Percentiles rank a stretch among this genome's conserved stretches.
These are phyloP conservation scores for Sebastes kiyomatsui DNA, from an alignment of 2,797 vertebrate genomes.

Conservation along the genomic window DNA sequence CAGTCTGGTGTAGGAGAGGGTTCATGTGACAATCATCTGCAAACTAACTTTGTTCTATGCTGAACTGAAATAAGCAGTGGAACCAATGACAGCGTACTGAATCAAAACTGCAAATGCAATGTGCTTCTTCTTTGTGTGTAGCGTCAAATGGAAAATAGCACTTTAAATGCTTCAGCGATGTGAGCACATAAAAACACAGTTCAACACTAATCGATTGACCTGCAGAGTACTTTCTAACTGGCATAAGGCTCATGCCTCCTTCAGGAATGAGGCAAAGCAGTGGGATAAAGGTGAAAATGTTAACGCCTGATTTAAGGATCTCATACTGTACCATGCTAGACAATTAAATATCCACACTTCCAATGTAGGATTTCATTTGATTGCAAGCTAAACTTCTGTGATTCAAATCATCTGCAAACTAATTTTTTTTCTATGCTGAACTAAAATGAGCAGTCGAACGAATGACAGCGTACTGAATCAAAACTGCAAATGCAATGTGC, in stretches of 20 bases:
- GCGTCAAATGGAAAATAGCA: slow-evolving; percentile 20
- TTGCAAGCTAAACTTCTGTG: neutral
- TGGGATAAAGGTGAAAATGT: slow-evolving; percentile 45
- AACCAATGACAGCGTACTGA: neutral
- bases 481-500: neutral
- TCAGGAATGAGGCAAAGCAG: slow-evolving; percentile 76
- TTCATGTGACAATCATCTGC: neutral
- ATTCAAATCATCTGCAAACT: neutral
- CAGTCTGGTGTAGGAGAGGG: neutral
- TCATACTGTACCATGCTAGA: neutral
- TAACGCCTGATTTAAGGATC: slow-evolving; percentile 24
- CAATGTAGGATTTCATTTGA: neutral
- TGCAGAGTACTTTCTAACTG: slow-evolving; percentile 89
- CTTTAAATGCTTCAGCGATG: slow-evolving; percentile 21
- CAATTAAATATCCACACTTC: neutral
- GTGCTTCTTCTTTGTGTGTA: neutral
- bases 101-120: neutral
- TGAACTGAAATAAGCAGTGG: neutral
- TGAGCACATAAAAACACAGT: slow-evolving; percentile 11
- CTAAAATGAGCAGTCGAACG: neutral
- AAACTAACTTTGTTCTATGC: neutral
- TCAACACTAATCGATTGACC: slow-evolving; percentile 81
- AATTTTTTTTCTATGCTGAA: neutral
- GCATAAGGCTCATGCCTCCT: slow-evolving; percentile 91
- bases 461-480: neutral